Evolutionary conservation across 2,113 vertebrate genomes (phyloP).

Genomic region (Solenodon paradoxus): DNA sequence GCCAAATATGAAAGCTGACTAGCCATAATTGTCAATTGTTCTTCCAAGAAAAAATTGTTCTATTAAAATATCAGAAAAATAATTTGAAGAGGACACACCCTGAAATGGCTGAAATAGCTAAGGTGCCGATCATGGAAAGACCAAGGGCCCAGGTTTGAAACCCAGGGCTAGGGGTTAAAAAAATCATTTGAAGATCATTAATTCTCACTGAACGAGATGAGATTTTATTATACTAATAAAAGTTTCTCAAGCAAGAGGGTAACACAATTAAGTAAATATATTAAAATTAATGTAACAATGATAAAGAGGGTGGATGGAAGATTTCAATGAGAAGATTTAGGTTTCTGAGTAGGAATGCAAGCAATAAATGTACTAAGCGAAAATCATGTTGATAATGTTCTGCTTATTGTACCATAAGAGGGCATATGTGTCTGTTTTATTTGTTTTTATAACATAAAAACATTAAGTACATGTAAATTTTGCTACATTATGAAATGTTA

Average conservation of each 20-base stretch:
- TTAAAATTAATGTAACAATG: neutral
- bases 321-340: neutral
- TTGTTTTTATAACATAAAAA: neutral
- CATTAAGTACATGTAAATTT: neutral
- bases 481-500: neutral
- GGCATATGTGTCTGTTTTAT: neutral
- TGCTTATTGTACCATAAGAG: neutral
- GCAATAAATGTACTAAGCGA: neutral
- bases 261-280: neutral
- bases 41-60: neutral
- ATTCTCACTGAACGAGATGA: neutral
- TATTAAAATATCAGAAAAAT: neutral
- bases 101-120: no score
- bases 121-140: no score
- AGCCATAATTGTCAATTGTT: neutral
- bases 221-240: neutral
- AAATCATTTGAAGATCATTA: neutral
- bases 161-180: no score
- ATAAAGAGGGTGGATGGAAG: neutral
- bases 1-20: neutral
- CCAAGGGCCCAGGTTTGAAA: no score
- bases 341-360: neutral
- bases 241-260: neutral
- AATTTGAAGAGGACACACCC: no score
- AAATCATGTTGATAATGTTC: neutral